phyloP scores from a whole-genome alignment of 2,113 vertebrate species.

The Tyto alba region DNA sequence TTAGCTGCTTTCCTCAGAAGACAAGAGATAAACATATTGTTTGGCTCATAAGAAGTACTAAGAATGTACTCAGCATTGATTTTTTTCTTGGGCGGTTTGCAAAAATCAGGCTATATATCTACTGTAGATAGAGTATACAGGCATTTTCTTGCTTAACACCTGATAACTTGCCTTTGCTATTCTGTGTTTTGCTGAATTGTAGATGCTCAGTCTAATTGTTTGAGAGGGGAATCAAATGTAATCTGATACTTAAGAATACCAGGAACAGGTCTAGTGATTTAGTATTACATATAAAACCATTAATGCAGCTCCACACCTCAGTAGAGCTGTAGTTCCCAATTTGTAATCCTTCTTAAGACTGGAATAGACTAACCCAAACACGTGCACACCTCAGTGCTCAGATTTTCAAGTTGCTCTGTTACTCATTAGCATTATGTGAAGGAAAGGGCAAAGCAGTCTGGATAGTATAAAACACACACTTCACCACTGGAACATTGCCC shows the following conservation, averaged over 20 bases:
- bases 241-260: background rate
- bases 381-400: background rate
- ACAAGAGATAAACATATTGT: background rate
- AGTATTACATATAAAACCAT: background rate
- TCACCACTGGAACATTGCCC: background rate
- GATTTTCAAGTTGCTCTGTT: background rate
- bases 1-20: background rate
- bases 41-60: background rate
- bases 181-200: background rate
- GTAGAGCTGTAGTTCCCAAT: background rate
- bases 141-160: background rate
- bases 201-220: background rate
- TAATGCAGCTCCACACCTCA: conserved; percentile 26
- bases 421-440: conserved; percentile 8
- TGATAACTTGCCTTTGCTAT: background rate
- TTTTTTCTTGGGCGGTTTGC: background rate
- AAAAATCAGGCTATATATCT: background rate
- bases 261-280: background rate
- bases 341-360: background rate
- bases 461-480: background rate
- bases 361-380: background rate
- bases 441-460: conserved; percentile 7
- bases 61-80: background rate
- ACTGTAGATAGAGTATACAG: background rate
- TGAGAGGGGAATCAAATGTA: background rate